These are phyloP conservation scores for Leucophenga varia DNA, from an alignment of 1,140 invertebrate species.

Conservation along the genomic window DNA sequence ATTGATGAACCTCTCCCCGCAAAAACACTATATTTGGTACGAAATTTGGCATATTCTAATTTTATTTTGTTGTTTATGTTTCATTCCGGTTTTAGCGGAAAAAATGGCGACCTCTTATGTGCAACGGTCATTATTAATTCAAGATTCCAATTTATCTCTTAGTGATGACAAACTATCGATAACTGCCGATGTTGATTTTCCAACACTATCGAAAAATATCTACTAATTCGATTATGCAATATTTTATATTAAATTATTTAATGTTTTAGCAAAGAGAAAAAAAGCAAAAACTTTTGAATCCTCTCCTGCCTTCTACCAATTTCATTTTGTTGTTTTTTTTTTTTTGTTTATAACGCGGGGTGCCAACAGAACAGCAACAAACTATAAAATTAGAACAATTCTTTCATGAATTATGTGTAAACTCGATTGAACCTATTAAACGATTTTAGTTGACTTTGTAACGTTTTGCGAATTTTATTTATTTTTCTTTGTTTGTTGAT, in stretches of 20 bases:
- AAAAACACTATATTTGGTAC: too few species aligned
- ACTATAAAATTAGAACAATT: slow-evolving; percentile 46
- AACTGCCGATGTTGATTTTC: too few species aligned
- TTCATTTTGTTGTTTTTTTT: slow-evolving; percentile 16
- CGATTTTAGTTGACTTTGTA: neutral
- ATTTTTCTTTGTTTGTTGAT: slow-evolving; percentile 1
- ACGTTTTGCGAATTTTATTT: neutral
- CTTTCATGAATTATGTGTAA: slow-evolving; percentile 37
- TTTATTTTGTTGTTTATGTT: too few species aligned
- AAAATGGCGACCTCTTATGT: too few species aligned
- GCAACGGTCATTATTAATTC: too few species aligned
- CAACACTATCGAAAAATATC: too few species aligned
- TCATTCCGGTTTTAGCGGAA: too few species aligned
- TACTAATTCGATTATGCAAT: too few species aligned
- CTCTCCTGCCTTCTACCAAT: slow-evolving; percentile 6
- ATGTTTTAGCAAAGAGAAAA: neutral
- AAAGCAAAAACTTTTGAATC: slow-evolving; percentile 4
- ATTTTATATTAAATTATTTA: neutral
- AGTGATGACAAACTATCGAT: too few species aligned
- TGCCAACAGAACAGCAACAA: neutral
- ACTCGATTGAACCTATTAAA: slow-evolving; percentile 11
- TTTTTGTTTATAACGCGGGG: slow-evolving; percentile 17
- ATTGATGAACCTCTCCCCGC: too few species aligned
- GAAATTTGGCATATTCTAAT: too few species aligned
- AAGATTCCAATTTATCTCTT: too few species aligned